phyloP scores from a whole-genome alignment of 2,888 invertebrate genomes.

The Podotricha telesiphe region DNA sequence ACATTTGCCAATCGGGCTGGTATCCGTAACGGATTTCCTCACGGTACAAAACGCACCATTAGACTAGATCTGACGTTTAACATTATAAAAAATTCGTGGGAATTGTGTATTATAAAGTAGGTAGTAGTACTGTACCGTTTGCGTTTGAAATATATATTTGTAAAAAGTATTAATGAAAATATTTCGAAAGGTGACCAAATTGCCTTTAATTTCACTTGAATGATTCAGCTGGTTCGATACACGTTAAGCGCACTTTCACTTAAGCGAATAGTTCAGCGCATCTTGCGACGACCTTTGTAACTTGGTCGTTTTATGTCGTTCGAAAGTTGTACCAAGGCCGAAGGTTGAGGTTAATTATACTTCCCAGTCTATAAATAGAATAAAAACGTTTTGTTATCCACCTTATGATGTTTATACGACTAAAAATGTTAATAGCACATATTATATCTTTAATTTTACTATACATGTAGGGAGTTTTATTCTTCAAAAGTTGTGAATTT shows the following conservation, averaged over 20 bases:
- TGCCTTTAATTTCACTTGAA: slow-evolving; percentile 23
- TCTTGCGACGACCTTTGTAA: slow-evolving; percentile 35
- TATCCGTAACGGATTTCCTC: too few relatives aligned
- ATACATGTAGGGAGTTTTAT: too few relatives aligned
- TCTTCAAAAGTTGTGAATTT: too few relatives aligned
- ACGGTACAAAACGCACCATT: too few relatives aligned
- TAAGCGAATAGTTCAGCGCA: slow-evolving; percentile 30
- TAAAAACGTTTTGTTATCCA: neutral
- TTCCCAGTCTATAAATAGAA: neutral
- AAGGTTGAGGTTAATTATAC: slow-evolving; percentile 20
- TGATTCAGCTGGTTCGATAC: slow-evolving; percentile 30
- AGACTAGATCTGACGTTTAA: too few relatives aligned
- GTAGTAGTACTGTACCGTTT: neutral
- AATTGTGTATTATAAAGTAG: too few relatives aligned
- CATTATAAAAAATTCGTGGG: too few relatives aligned
- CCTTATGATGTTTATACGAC: neutral
- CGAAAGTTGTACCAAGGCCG: slow-evolving; percentile 36
- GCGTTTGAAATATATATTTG: neutral
- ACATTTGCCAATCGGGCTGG: too few relatives aligned
- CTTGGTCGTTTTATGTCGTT: slow-evolving; percentile 19
- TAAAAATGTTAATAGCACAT: neutral
- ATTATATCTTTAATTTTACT: neutral
- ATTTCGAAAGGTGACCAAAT: slow-evolving; percentile 5
- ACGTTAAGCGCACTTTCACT: slow-evolving; percentile 38
- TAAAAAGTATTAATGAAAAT: neutral